These are phyloP conservation scores for Sarcophilus harrisii DNA, from an alignment of 2,797 vertebrate genomes.

Conservation along the genomic window DNA sequence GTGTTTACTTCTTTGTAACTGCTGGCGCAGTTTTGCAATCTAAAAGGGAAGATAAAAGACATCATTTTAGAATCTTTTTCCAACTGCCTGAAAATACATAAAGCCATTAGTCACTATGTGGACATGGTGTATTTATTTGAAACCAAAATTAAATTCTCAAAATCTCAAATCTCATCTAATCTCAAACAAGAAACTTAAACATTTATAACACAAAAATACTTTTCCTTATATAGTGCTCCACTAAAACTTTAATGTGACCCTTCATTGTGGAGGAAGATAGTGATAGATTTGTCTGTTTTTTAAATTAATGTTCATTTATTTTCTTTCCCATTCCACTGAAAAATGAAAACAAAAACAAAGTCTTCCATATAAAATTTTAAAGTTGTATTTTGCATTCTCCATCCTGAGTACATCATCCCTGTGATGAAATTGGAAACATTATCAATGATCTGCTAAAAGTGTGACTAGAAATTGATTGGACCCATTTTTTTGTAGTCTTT, in stretches of 20 bases:
- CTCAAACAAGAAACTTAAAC: background rate
- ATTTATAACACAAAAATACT: background rate
- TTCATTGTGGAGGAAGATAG: background rate
- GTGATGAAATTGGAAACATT: background rate
- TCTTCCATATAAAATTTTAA: background rate
- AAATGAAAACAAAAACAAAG: background rate
- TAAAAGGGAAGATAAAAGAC: constrained; percentile 76
- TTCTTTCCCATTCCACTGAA: background rate
- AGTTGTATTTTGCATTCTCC: background rate
- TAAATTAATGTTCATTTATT: background rate
- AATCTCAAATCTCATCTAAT: constrained; percentile 47
- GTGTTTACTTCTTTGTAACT: constrained; percentile 98
- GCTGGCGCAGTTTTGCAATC: constrained; percentile 98
- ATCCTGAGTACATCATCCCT: background rate
- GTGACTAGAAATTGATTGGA: background rate
- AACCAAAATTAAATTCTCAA: background rate
- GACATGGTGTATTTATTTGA: background rate
- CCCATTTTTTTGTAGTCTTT: background rate
- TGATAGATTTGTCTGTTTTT: background rate
- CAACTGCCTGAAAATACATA: constrained; percentile 43
- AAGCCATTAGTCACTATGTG: constrained; percentile 14
- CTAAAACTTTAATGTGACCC: background rate
- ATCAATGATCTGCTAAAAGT: background rate
- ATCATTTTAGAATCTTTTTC: constrained; percentile 26
- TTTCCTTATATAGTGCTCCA: background rate